Evolutionary conservation across 1,140 invertebrate genomes (phyloP), one percentile per base, ranked within the genome.

Genomic region (Arion vulgaris): DNA sequence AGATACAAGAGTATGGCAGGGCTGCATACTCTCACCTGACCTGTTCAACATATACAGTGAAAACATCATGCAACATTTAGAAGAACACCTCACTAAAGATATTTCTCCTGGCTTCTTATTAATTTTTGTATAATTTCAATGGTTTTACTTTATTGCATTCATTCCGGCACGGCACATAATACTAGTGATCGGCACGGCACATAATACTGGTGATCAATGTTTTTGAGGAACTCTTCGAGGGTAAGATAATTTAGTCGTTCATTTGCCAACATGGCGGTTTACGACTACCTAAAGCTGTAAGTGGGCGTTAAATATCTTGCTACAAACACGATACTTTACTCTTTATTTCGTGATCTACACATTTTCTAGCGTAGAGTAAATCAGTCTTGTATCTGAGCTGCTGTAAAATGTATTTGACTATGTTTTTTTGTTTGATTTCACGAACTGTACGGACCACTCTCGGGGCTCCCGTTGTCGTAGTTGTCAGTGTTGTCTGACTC

Each of bases 221-320:
- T n/a, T n/a, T n/a, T 9, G 28, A 17, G 45, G 74, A 76, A 32
- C 74, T 76, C 74, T 76, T 76, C 49, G 26, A n/a, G 1, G 7
- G 49, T 41, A 53, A 76, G 32, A 76, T 76, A n/a, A n/a, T 41
- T 28, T 28, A 26, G 4, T 73, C 36, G 7, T 73, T 32, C 36
- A 51, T 78, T 38, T 78, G 76, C 76, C 76, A 78, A 78, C 76
- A 78, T 78, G 76, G 76, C 32, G 53, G 76, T 78, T 36, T 66
- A 26, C 76, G 76, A 78, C 53, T 45, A 23, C 13, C 34, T 78
- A 34, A 78, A 78, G 32, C 53, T 78, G 76, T 78, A 78, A 66
- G 76, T 78, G 51, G 57, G 53, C 26, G 53, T 57, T n/a, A 57
- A n/a, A 57, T n/a, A 57, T 57, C 26, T n/a, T 19, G 45, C 15